A percentile compares a stretch with the other conserved stretches of the same genome.
phyloP scores from a whole-genome alignment of 1,140 invertebrate species.

The Latrodectus geometricus region DNA sequence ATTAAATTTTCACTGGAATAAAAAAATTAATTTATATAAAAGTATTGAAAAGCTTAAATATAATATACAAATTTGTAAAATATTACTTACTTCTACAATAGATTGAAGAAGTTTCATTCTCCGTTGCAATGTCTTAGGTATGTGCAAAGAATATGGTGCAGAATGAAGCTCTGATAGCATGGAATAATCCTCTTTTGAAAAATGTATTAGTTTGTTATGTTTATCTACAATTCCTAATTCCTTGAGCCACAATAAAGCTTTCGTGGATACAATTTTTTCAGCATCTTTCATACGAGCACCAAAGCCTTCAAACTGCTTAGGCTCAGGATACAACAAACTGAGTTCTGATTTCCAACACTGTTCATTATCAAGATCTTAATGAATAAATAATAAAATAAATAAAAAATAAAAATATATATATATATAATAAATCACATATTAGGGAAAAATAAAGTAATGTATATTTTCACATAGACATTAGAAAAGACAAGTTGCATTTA shows the following conservation, averaged over 20 bases:
- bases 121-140: constrained; percentile 24
- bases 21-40: too few relatives aligned
- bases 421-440: not conserved
- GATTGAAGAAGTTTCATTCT: constrained; percentile 27
- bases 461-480: not conserved
- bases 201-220: constrained; percentile 30
- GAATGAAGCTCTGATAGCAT: not conserved
- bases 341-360: constrained; percentile 44
- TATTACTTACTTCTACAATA: constrained; percentile 9
- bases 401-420: not conserved
- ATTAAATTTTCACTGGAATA: too few relatives aligned
- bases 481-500: not conserved
- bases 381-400: not conserved
- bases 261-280: constrained; percentile 47
- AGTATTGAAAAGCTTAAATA: too few relatives aligned
- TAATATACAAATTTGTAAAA: too few relatives aligned
- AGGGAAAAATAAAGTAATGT: not conserved
- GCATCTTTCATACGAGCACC: constrained; percentile 1
- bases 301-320: constrained; percentile 26
- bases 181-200: constrained; percentile 22
- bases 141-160: constrained; percentile 30
- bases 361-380: constrained; percentile 17
- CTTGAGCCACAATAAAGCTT: constrained; percentile 49
- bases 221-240: constrained; percentile 26
- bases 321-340: constrained; percentile 10